phyloP scores from a whole-genome alignment of 92 coral and sea anemone species.

The Parazoanthus atlanticus region DNA sequence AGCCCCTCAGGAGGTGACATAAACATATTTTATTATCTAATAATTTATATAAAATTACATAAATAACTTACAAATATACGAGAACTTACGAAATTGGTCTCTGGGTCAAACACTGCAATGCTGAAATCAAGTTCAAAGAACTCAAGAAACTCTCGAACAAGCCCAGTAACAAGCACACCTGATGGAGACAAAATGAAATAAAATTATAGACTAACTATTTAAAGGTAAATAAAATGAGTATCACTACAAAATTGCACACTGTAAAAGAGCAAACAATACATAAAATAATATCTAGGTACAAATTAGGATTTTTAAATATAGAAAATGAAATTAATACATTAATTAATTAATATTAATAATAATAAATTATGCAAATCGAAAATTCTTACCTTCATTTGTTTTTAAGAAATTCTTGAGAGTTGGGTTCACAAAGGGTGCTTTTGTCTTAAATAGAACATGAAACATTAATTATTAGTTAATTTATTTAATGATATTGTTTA shows the following conservation, averaged over 20 bases:
- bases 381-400: conserved; percentile 81
- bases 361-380: not conserved
- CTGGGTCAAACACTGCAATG: conserved; percentile 99
- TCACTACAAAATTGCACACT: too few relatives aligned
- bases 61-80: too few relatives aligned
- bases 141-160: conserved; percentile 92
- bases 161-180: conserved; percentile 93
- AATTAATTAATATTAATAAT: too few relatives aligned
- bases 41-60: not conserved
- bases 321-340: too few relatives aligned
- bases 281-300: too few relatives aligned
- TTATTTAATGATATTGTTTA: too few relatives aligned
- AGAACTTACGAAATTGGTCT: conserved; percentile 92
- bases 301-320: too few relatives aligned
- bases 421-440: conserved; percentile 78
- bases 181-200: not conserved
- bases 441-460: conserved; percentile 56
- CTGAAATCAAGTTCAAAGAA: conserved; percentile 96
- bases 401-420: conserved; percentile 75
- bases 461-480: not conserved
- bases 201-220: not conserved
- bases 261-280: too few relatives aligned
- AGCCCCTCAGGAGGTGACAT: too few relatives aligned
- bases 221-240: too few relatives aligned
- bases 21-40: not conserved